Percentiles rank a stretch among this genome's conserved stretches.
These are phyloP conservation scores for Machimus rusticus DNA, from an alignment of 2,888 invertebrate species.

Conservation along the genomic window DNA sequence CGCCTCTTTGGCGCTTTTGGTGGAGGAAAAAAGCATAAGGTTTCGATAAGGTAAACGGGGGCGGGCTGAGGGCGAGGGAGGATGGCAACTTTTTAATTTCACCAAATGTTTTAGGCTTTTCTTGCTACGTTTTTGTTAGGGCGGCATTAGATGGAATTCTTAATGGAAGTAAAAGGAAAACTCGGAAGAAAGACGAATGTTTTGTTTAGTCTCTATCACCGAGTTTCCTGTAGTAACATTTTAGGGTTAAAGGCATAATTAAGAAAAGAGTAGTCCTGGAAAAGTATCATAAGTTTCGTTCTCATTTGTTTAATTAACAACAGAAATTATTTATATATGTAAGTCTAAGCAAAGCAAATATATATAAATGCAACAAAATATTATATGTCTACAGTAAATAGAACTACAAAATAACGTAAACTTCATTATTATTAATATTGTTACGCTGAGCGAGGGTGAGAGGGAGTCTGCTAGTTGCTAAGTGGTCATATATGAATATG, in stretches of 20 bases:
- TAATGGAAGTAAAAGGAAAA: not conserved
- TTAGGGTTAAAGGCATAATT: not conserved
- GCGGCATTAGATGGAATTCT: not conserved
- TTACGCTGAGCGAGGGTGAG: too few relatives aligned
- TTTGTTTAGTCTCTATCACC: not conserved
- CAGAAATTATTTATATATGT: too few relatives aligned
- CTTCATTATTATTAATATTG: too few relatives aligned
- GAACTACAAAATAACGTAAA: too few relatives aligned
- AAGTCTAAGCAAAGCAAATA: too few relatives aligned
- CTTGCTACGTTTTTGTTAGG: not conserved
- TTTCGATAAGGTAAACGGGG: not conserved
- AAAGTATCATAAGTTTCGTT: not conserved
- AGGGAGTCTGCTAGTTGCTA: too few relatives aligned
- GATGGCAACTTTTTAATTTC: not conserved
- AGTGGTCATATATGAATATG: too few relatives aligned
- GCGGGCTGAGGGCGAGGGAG: not conserved
- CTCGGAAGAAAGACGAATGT: not conserved
- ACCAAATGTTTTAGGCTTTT: not conserved
- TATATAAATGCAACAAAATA: too few relatives aligned
- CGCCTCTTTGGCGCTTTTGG: not conserved
- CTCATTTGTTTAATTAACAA: too few relatives aligned
- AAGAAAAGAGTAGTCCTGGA: not conserved
- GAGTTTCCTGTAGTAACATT: not conserved
- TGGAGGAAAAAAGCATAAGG: not conserved
- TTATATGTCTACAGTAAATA: too few relatives aligned